A percentile compares a stretch with the other conserved stretches of the same genome.
Evolutionary conservation across 2,113 vertebrate species (phyloP).

Genomic region (Montifringilla adamsi): DNA sequence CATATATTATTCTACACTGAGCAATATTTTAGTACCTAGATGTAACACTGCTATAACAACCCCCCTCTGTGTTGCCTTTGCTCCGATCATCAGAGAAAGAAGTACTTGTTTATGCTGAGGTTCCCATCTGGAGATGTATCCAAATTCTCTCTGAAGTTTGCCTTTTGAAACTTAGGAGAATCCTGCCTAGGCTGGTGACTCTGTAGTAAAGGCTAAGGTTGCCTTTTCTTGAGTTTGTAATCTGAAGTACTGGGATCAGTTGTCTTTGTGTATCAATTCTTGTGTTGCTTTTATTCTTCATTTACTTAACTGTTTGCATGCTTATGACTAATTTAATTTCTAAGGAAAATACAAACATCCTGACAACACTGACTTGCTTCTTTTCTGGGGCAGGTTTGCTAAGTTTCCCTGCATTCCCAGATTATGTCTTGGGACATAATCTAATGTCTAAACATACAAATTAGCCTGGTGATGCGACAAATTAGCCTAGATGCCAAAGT

Average conservation of each 20-base stretch:
- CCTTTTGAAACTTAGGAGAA: not conserved
- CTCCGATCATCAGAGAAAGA: not conserved
- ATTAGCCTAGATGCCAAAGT: not conserved
- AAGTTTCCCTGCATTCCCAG: not conserved
- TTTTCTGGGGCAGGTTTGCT: not conserved
- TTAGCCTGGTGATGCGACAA: not conserved
- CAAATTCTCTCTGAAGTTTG: not conserved
- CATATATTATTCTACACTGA: not conserved
- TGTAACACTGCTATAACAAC: not conserved
- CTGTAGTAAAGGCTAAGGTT: not conserved
- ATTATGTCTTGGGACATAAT: not conserved
- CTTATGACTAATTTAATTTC: not conserved
- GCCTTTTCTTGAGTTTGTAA: not conserved
- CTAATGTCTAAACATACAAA: not conserved
- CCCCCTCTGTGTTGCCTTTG: not conserved
- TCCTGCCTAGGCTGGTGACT: not conserved
- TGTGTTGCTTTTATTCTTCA: not conserved
- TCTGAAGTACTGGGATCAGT: not conserved
- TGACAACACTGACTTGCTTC: not conserved
- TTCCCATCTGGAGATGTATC: not conserved
- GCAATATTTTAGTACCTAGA: not conserved
- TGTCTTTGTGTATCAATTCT: not conserved
- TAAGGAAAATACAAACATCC: not conserved
- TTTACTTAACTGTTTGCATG: not conserved
- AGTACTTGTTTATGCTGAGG: not conserved